Evolutionary conservation across 2,797 vertebrate species (phyloP).

Genomic region (Acanthurus lineatus): DNA sequence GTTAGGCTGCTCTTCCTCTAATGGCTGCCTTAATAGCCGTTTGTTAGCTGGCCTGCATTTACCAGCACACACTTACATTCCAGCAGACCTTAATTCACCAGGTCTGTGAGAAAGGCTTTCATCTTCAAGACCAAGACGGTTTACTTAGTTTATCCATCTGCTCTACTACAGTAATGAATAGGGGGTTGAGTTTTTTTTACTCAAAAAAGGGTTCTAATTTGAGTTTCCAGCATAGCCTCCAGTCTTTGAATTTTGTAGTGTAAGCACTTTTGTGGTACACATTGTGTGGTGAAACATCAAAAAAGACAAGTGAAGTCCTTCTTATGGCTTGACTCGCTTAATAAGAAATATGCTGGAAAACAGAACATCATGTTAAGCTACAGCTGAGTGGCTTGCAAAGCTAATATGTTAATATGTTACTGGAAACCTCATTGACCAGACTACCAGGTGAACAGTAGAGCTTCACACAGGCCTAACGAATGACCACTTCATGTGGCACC

Average conservation of each 20-base stretch:
- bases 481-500: constrained; percentile 16
- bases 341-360: not conserved
- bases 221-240: not conserved
- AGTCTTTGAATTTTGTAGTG: not conserved
- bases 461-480: constrained; percentile 16
- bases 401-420: constrained; percentile 17
- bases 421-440: constrained; percentile 18
- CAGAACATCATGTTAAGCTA: constrained; percentile 16
- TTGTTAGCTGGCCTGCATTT: constrained; percentile 27
- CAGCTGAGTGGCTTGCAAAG: constrained; percentile 1
- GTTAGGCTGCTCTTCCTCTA: constrained; percentile 23
- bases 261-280: not conserved
- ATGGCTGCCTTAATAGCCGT: constrained; percentile 15
- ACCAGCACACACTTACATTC: constrained; percentile 22
- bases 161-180: not conserved
- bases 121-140: constrained; percentile 23
- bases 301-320: not conserved
- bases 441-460: constrained; percentile 6
- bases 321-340: not conserved
- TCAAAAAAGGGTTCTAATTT: not conserved
- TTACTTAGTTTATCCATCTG: constrained; percentile 24
- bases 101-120: constrained; percentile 31
- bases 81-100: constrained; percentile 19
- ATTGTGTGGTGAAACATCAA: not conserved
- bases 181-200: not conserved